Evolutionary conservation across 2,797 vertebrate genomes (phyloP).

Genomic region (Fratercula arctica): DNA sequence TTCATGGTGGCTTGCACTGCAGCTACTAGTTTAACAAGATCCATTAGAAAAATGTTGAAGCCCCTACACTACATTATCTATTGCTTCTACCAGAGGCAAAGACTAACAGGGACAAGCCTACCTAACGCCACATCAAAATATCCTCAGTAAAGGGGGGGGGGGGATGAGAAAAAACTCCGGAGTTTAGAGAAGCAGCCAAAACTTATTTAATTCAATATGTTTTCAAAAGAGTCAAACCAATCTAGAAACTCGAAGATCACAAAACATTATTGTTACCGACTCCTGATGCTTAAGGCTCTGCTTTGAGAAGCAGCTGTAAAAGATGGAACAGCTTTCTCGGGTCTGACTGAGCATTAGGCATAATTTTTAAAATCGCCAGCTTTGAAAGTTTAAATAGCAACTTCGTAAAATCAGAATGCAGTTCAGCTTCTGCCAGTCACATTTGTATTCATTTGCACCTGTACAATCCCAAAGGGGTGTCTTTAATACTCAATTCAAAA

Average conservation of each 20-base stretch:
- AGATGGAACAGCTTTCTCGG: background rate
- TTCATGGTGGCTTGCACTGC: background rate
- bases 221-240: background rate
- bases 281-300: background rate
- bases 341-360: background rate
- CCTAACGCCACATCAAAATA: background rate
- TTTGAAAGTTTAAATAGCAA: conserved; percentile 25
- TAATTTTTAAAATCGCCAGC: background rate
- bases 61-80: background rate
- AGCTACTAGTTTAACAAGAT: background rate
- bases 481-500: conserved; percentile 23
- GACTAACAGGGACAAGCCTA: background rate
- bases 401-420: conserved; percentile 1
- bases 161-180: background rate
- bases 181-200: background rate
- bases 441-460: background rate
- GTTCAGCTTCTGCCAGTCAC: background rate
- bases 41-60: background rate
- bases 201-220: background rate
- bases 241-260: background rate
- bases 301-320: background rate
- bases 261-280: background rate
- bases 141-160: background rate
- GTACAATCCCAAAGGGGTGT: background rate
- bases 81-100: background rate